phyloP scores from a whole-genome alignment of 92 coral and sea anemone genomes.

The Umimayanthus kanabou region DNA sequence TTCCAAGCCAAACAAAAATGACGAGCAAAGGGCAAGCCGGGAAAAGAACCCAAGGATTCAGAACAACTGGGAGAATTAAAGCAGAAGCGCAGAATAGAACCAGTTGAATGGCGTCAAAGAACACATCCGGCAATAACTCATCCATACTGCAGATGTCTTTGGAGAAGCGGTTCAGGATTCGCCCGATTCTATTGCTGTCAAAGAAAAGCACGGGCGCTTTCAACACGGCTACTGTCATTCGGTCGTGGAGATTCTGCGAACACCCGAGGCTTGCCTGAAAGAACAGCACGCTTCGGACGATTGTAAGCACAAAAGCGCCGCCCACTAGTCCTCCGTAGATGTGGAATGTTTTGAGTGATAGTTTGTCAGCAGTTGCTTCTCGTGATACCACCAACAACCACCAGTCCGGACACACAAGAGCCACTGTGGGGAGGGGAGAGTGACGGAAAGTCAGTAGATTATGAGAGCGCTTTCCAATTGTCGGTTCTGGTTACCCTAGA shows the following conservation, averaged over 20 bases:
- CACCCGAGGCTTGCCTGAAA: constrained; percentile 56
- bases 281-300: constrained; percentile 59
- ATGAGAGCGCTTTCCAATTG: no score
- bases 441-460: neutral
- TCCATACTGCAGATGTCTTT: constrained; percentile 72
- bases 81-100: constrained; percentile 56
- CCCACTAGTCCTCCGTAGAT: constrained; percentile 62
- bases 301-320: constrained; percentile 56
- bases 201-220: constrained; percentile 67
- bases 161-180: constrained; percentile 65
- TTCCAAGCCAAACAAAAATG: constrained; percentile 54
- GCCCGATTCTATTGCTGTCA: constrained; percentile 64
- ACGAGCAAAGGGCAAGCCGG: constrained; percentile 47
- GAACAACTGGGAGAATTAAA: constrained; percentile 54
- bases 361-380: constrained; percentile 45
- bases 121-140: constrained; percentile 63
- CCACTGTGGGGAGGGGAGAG: constrained; percentile 21
- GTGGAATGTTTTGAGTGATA: constrained; percentile 41
- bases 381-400: constrained; percentile 56
- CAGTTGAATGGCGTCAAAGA: constrained; percentile 64
- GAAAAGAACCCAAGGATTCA: constrained; percentile 64
- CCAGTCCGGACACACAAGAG: constrained; percentile 63
- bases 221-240: constrained; percentile 53
- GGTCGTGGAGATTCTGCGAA: constrained; percentile 55
- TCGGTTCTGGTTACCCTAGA: no score